These are phyloP conservation scores for Gortyna flavago DNA, from an alignment of 2,888 invertebrate species.

Conservation along the genomic window DNA sequence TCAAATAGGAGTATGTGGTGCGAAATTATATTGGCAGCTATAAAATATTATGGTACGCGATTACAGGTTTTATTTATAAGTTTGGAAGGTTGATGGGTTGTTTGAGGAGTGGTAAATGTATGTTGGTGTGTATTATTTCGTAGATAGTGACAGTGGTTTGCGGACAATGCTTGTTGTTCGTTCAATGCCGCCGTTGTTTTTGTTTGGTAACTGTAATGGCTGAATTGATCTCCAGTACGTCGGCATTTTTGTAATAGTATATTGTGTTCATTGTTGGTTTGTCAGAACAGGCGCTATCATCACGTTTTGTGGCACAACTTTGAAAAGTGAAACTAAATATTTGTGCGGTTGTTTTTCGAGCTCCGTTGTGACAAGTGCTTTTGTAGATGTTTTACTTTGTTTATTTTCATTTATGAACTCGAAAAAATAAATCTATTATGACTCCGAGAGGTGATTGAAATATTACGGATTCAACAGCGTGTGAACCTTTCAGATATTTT, in stretches of 20 bases:
- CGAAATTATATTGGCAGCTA: conserved; percentile 39
- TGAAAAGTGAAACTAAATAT: conserved; percentile 52
- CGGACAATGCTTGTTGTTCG: conserved; percentile 42
- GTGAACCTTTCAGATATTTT: conserved; percentile 15
- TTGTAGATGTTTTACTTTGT: conserved; percentile 6
- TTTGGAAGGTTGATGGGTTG: conserved; percentile 27
- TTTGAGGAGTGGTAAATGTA: conserved; percentile 16
- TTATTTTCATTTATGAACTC: background rate
- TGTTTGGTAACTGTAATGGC: conserved; percentile 58
- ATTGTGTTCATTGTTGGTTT: conserved; percentile 39
- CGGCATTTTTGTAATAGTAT: conserved; percentile 39
- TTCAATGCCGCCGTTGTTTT: conserved; percentile 65
- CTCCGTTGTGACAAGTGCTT: conserved; percentile 16
- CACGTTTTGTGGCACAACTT: conserved; percentile 54
- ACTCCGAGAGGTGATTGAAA: conserved; percentile 10
- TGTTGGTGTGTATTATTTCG: conserved; percentile 42
- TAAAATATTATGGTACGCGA: conserved; percentile 38
- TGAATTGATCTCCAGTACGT: conserved; percentile 51
- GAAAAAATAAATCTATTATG: background rate
- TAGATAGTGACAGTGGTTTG: conserved; percentile 66
- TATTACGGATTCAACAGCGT: conserved; percentile 8
- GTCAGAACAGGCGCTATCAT: conserved; percentile 38
- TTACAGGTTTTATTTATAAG: conserved; percentile 41
- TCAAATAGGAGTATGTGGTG: conserved; percentile 71
- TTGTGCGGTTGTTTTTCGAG: background rate